Conservation (phyloP, 1,140 invertebrate genomes). For the Chymomyza costata region DNA sequence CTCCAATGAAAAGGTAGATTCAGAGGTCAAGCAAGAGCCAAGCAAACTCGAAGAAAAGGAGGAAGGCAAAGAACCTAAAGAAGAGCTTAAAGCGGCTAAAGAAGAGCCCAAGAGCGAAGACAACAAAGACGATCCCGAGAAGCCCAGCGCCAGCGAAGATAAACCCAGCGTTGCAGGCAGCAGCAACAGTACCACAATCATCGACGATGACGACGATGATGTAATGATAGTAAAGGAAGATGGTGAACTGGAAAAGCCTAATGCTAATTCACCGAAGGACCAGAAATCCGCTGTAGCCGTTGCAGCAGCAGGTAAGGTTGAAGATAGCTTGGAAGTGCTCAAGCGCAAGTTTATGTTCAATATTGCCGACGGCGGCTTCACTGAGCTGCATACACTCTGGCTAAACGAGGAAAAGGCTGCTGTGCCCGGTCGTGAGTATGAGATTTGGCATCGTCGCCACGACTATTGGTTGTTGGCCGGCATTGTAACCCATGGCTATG, state of each 20-base stretch:
- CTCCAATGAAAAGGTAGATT: constrained; percentile 23
- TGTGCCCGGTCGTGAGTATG: constrained; percentile 94
- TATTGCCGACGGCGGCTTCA: constrained; percentile 99
- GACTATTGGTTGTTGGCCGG: constrained; percentile 99
- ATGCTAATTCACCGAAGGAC: constrained; percentile 76
- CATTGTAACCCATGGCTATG: constrained; percentile 99
- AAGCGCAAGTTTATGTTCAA: constrained; percentile 99
- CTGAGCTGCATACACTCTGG: constrained; percentile 99
- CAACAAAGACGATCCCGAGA: constrained; percentile 38
- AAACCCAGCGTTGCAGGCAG: constrained; percentile 11
- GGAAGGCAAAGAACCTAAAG: constrained; percentile 32
- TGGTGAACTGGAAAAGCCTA: constrained; percentile 72
- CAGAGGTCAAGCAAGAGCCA: constrained; percentile 37
- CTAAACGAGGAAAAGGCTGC: constrained; percentile 98
- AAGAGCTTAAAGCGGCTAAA: constrained; percentile 39
- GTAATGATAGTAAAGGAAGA: constrained; percentile 79
- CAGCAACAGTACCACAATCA: constrained; percentile 58
- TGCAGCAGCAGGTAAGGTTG: constrained; percentile 56
- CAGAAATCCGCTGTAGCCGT: constrained; percentile 58
- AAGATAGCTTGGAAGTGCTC: constrained; percentile 78
- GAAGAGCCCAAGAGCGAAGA: constrained; percentile 26
- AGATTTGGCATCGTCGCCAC: constrained; percentile 98
- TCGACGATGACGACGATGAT: constrained; percentile 78
- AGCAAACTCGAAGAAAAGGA: constrained; percentile 42
- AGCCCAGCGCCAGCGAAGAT: constrained; percentile 18